These are phyloP conservation scores for Actinia tenebrosa DNA, from an alignment of 64 coral and sea anemone species.

Conservation along the genomic window DNA sequence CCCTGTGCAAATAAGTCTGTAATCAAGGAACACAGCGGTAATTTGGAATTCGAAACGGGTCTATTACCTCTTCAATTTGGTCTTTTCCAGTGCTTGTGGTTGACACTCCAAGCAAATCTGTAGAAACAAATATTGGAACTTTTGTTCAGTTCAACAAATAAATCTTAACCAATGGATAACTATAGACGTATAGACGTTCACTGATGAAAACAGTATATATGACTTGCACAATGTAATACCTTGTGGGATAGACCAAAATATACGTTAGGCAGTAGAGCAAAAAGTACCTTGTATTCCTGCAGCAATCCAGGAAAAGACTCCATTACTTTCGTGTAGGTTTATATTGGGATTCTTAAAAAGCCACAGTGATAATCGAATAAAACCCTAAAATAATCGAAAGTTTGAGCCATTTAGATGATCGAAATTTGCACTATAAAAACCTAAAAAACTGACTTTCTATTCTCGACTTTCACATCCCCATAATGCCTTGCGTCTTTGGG, in stretches of 20 bases:
- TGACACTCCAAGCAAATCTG: slow-evolving; percentile 15
- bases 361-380: slow-evolving; percentile 64
- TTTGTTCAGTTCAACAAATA: neutral
- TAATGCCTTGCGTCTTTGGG: too few species aligned
- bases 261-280: neutral
- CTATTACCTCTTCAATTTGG: neutral
- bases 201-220: too few species aligned
- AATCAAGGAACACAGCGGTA: too few species aligned
- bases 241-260: too few species aligned
- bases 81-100: neutral
- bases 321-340: neutral
- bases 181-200: too few species aligned
- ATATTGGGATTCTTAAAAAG: neutral
- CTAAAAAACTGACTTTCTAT: neutral
- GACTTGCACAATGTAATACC: too few species aligned
- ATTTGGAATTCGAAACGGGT: too few species aligned
- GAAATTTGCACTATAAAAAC: neutral
- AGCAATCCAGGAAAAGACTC: slow-evolving; percentile 58
- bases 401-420: neutral
- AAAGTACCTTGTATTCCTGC: slow-evolving; percentile 57
- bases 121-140: neutral
- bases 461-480: too few species aligned
- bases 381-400: slow-evolving; percentile 33
- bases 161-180: too few species aligned
- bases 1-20: too few species aligned